Evolutionary conservation across 1,140 invertebrate genomes (phyloP), one percentile per base, ranked within the genome.

Genomic region (Drosophila tsacasi): DNA sequence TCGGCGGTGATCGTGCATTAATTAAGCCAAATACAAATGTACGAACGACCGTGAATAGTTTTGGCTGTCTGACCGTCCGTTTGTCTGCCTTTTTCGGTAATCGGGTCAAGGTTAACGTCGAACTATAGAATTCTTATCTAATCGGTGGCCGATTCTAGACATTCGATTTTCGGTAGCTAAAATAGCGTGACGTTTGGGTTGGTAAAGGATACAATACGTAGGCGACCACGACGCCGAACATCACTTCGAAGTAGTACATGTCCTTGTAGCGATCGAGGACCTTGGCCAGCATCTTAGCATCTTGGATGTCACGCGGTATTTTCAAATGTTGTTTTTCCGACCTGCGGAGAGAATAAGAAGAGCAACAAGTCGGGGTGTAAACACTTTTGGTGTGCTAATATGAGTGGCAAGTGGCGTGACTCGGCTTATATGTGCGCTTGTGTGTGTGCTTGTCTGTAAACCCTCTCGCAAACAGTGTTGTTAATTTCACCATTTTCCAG

Each of bases 121-220:
- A 46, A 49, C 50, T 47, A 71, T 39, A 71, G 21, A 73, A 32
- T 44, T 72, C 67, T 35, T 72, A 73, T 73, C 67, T 73, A 73
- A 73, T 73, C 67, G 42, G 37, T 17, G 12, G 19, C 65, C 50
- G 50, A 46, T 71, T 58, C 46, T 46, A 40, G n/a, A 12, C 23
- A 27, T 15, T 32, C 47, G 39, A 19, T 30, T 39, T 40, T 52
- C 4, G 55, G 35, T 47, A 59, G 52, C 52, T 15, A 21, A 35
- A 21, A 35, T 21, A 19, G 27, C 19, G 40, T 35, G 49, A 15
- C 40, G 21, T 62, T 63, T 59, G n/a, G 35, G 50, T 72, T 59
- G 68, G 32, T 93, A 97, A 98, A 98, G 97, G 97, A 98, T 99
- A 99, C 98, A 99, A 99, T 93, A 99, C 97, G 93, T 99, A 99